Evolutionary conservation across 2,113 vertebrate genomes (phyloP).

Genomic region (Hippocampus guttulatus): DNA sequence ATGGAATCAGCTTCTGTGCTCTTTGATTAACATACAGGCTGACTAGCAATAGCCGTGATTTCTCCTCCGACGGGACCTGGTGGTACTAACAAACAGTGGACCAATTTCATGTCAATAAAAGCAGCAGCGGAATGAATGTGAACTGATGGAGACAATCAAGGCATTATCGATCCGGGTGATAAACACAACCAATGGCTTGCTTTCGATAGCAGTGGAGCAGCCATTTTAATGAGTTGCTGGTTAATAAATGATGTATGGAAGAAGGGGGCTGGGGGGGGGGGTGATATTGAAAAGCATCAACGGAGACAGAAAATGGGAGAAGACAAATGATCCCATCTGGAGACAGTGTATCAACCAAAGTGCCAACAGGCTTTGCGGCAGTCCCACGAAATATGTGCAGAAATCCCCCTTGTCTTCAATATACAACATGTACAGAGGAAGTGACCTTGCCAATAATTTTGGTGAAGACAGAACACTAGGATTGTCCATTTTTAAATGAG

Average conservation of each 20-base stretch:
- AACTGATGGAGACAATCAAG: conserved; percentile 48
- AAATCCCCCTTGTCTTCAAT: conserved; percentile 18
- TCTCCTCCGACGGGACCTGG: conserved; percentile 31
- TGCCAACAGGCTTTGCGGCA: conserved; percentile 40
- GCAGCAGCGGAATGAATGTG: conserved; percentile 6
- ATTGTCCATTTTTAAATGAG: too few relatives aligned
- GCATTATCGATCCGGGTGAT: conserved; percentile 44
- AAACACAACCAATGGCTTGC: conserved; percentile 23
- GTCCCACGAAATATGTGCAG: conserved; percentile 38
- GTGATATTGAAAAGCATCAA: conserved; percentile 28
- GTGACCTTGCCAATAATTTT: too few relatives aligned
- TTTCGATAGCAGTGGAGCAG: conserved; percentile 34
- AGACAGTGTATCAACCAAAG: conserved; percentile 39
- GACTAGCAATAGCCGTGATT: conserved; percentile 39
- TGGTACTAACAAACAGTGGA: conserved; percentile 40
- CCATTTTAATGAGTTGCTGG: conserved; percentile 45
- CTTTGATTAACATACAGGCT: conserved; percentile 39
- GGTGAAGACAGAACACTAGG: too few relatives aligned
- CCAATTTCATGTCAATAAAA: conserved; percentile 32
- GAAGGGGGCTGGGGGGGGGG: background rate
- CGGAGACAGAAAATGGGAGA: conserved; percentile 34
- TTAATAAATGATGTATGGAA: conserved; percentile 51
- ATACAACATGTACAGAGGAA: too few relatives aligned
- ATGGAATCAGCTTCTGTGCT: conserved; percentile 44
- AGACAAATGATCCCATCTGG: conserved; percentile 64